phyloP scores from a whole-genome alignment of 1,140 invertebrate genomes.

The Zaprionus gabonicus region DNA sequence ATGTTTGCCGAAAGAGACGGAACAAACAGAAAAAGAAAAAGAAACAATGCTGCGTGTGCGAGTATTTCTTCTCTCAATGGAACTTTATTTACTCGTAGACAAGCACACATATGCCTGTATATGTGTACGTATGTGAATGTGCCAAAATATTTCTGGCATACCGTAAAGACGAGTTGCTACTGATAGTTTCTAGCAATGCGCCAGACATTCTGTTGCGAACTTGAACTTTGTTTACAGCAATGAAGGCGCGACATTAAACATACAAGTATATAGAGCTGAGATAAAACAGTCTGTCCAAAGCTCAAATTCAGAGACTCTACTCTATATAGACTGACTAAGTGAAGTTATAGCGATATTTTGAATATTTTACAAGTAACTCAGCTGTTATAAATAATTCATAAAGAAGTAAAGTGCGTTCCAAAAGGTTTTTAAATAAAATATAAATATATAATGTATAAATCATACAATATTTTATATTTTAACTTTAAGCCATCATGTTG shows the following conservation, averaged over 20 bases:
- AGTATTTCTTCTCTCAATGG: conserved; percentile 33
- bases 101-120: background rate
- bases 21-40: conserved; percentile 8
- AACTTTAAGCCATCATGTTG: no score
- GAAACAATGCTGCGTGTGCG: conserved; percentile 7
- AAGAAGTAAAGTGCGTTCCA: no score
- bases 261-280: background rate
- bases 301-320: background rate
- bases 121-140: conserved; percentile 3
- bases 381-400: no score
- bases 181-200: background rate
- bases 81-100: conserved; percentile 24
- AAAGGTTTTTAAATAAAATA: no score
- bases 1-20: conserved; percentile 10
- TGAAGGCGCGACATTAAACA: background rate
- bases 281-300: no score
- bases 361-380: no score
- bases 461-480: no score
- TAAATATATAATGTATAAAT: no score
- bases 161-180: conserved; percentile 23
- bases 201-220: conserved; percentile 11
- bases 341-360: no score
- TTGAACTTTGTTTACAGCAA: background rate
- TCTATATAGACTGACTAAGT: no score
- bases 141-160: conserved; percentile 31